Conservation (phyloP, 1,140 invertebrate species). For the Frieseomelitta varia region DNA sequence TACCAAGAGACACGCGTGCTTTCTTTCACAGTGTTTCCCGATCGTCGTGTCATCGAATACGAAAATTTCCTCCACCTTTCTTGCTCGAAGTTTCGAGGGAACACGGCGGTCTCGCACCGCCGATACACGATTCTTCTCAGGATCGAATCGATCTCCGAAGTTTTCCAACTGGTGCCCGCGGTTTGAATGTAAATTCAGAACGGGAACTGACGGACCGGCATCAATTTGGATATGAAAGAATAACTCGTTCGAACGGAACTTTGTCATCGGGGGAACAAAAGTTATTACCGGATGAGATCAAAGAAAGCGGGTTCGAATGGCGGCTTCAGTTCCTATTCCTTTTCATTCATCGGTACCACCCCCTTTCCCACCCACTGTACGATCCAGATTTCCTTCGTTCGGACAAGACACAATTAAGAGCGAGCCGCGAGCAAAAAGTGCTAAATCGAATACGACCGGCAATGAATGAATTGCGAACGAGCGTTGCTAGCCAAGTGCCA, state of each 20-base stretch:
- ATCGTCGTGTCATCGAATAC: neutral
- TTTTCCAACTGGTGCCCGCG: neutral
- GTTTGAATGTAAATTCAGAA: conserved; percentile 55
- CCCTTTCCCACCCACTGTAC: no score
- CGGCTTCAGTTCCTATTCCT: neutral
- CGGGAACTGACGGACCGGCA: conserved; percentile 34
- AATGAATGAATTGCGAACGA: neutral
- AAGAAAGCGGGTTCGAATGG: conserved; percentile 7
- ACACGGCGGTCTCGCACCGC: neutral
- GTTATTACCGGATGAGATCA: conserved; percentile 42
- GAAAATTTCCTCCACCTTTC: neutral
- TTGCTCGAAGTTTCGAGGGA: neutral
- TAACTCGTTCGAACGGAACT: conserved; percentile 53
- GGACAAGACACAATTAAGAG: neutral
- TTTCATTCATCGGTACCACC: neutral
- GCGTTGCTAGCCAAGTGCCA: neutral
- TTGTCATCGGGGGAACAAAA: conserved; percentile 29
- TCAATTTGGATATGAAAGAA: conserved; percentile 48
- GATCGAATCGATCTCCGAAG: conserved; percentile 23
- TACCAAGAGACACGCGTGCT: no score
- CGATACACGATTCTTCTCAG: conserved; percentile 23
- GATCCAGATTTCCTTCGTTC: neutral
- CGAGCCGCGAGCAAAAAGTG: neutral
- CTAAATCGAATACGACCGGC: neutral
- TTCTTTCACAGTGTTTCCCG: no score